A percentile compares a stretch with the other conserved stretches of the same genome.
Conservation (phyloP, 2,113 vertebrate species). For the Sterna hirundo region DNA sequence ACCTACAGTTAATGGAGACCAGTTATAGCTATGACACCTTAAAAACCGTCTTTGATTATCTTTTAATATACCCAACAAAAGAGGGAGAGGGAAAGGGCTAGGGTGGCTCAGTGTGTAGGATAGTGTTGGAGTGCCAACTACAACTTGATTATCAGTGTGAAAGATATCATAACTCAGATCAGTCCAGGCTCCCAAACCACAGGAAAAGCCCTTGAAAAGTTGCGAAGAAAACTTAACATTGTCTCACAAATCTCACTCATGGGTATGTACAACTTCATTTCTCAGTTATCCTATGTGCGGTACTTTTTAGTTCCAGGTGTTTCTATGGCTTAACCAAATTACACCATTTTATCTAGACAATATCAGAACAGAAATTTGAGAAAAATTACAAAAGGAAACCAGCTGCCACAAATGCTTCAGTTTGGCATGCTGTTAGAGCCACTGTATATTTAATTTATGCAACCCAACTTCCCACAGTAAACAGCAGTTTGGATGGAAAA, state of each 20-base stretch:
- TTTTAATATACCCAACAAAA: not conserved
- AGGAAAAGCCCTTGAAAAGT: not conserved
- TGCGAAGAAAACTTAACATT: not conserved
- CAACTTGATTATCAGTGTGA: not conserved
- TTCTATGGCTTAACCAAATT: not conserved
- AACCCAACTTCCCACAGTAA: not conserved
- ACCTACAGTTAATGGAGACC: not conserved
- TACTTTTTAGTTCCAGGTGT: not conserved
- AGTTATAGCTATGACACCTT: not conserved
- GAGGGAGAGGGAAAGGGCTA: not conserved
- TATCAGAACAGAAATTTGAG: not conserved
- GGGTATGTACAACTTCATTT: not conserved
- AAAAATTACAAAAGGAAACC: not conserved
- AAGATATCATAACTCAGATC: not conserved
- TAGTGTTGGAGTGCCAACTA: not conserved
- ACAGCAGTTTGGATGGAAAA: not conserved
- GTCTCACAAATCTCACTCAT: not conserved
- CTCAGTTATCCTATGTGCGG: rapidly evolving
- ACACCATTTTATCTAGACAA: not conserved
- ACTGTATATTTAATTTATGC: not conserved
- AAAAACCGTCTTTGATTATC: not conserved
- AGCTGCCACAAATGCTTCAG: not conserved
- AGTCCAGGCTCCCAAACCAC: not conserved
- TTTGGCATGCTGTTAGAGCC: not conserved
- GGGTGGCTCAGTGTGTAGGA: not conserved